Conservation (phyloP, 2,888 invertebrate species). For the Campoplex nolae region DNA sequence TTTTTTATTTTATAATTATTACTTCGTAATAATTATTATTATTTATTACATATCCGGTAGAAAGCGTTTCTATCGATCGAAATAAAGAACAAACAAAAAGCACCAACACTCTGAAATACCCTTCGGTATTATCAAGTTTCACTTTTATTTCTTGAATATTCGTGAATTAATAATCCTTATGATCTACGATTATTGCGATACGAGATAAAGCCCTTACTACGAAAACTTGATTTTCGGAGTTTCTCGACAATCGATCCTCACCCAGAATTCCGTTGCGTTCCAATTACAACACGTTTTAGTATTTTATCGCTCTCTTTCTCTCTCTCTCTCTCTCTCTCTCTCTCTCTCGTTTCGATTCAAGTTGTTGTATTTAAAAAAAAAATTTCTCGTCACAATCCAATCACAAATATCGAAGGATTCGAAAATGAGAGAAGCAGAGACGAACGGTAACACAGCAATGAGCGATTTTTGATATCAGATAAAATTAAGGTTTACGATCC, state of each 20-base stretch:
- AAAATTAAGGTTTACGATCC: not conserved
- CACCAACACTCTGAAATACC: slow-evolving; percentile 11
- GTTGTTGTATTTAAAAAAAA: not conserved
- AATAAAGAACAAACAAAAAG: slow-evolving; percentile 1
- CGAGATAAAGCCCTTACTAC: not conserved
- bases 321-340: too few species aligned
- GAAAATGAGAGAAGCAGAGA: not conserved
- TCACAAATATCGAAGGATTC: not conserved
- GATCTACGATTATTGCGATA: slow-evolving; percentile 2
- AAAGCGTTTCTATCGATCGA: slow-evolving; percentile 29
- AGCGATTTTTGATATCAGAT: not conserved
- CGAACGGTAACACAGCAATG: not conserved
- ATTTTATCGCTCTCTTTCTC: not conserved
- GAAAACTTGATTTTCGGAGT: slow-evolving; percentile 7
- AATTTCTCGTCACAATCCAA: not conserved
- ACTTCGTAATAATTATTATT: not conserved
- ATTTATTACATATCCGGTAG: slow-evolving; percentile 13
- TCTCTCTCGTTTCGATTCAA: not conserved
- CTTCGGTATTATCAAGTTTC: slow-evolving; percentile 15
- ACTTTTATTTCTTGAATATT: not conserved
- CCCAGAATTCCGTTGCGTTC: not conserved
- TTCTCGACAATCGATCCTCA: not conserved
- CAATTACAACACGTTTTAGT: not conserved
- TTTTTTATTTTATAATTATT: not conserved
- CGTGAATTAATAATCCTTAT: slow-evolving; percentile 26